Evolutionary conservation across 2,888 invertebrate species (phyloP).

Genomic region (Sminthurides aquaticus): DNA sequence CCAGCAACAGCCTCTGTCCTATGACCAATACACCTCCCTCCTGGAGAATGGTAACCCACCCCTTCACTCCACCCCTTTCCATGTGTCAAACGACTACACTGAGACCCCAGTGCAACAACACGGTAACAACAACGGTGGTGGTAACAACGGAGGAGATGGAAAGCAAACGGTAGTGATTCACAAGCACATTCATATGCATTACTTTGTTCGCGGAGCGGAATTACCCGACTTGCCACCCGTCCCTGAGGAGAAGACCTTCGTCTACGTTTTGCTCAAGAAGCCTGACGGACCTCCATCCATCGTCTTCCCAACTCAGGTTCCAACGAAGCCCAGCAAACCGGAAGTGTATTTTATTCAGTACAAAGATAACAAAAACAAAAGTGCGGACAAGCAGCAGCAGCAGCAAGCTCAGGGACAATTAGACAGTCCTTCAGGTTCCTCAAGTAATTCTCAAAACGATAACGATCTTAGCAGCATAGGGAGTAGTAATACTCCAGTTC

Average conservation of each 20-base stretch:
- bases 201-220: conserved; percentile 23
- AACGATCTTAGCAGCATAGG: neutral
- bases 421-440: neutral
- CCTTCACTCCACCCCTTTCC: conserved; percentile 22
- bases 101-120: conserved; percentile 12
- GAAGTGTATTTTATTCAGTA: conserved; percentile 83
- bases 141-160: conserved; percentile 12
- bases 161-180: conserved; percentile 25
- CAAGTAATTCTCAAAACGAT: neutral
- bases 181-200: conserved; percentile 25
- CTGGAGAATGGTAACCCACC: conserved; percentile 22
- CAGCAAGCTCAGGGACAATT: conserved; percentile 9
- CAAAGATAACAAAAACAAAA: conserved; percentile 48
- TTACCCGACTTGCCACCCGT: conserved; percentile 55
- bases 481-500: conserved; percentile 12
- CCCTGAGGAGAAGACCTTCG: conserved; percentile 66
- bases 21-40: conserved; percentile 19
- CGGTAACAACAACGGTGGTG: conserved; percentile 4
- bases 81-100: conserved; percentile 24
- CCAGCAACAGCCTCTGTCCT: conserved; percentile 16
- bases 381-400: conserved; percentile 9
- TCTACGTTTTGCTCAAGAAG: conserved; percentile 79
- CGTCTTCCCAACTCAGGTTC: conserved; percentile 65
- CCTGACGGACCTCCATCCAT: conserved; percentile 77
- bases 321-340: conserved; percentile 76